A percentile compares a stretch with the other conserved stretches of the same genome.
phyloP scores from a whole-genome alignment of 2,888 invertebrate genomes.

The Leucania comma region DNA sequence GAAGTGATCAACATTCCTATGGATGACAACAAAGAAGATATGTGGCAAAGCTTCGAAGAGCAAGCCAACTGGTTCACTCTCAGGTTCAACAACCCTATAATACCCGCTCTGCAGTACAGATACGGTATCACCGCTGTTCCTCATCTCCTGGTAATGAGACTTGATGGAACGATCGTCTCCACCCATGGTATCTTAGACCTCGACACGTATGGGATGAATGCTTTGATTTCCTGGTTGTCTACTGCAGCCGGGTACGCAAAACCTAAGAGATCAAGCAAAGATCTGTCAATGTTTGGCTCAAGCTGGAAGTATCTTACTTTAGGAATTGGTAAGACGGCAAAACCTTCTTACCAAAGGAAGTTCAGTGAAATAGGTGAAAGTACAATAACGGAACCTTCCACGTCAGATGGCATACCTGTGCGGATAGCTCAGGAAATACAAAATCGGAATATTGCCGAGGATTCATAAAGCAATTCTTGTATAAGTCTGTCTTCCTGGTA shows the following conservation, averaged over 20 bases:
- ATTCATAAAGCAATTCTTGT: neutral
- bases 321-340: constrained; percentile 31
- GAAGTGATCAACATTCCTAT: constrained; percentile 84
- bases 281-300: constrained; percentile 75
- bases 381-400: neutral
- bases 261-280: constrained; percentile 73
- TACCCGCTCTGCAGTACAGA: constrained; percentile 74
- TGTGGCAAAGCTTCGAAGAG: constrained; percentile 68
- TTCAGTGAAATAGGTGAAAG: constrained; percentile 51
- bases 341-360: constrained; percentile 68
- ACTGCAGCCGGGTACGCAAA: constrained; percentile 63
- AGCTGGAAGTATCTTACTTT: constrained; percentile 74
- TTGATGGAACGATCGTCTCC: constrained; percentile 78
- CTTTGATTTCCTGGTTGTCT: constrained; percentile 81
- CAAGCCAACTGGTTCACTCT: constrained; percentile 88
- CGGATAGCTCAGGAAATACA: neutral
- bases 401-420: neutral
- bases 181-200: constrained; percentile 79
- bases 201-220: constrained; percentile 81
- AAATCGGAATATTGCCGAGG: neutral
- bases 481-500: constrained; percentile 8
- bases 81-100: constrained; percentile 75
- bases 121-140: constrained; percentile 80
- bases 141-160: constrained; percentile 74
- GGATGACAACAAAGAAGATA: constrained; percentile 76